phyloP scores from a whole-genome alignment of 2,888 invertebrate species.

The Lamellibrachia satsuma region DNA sequence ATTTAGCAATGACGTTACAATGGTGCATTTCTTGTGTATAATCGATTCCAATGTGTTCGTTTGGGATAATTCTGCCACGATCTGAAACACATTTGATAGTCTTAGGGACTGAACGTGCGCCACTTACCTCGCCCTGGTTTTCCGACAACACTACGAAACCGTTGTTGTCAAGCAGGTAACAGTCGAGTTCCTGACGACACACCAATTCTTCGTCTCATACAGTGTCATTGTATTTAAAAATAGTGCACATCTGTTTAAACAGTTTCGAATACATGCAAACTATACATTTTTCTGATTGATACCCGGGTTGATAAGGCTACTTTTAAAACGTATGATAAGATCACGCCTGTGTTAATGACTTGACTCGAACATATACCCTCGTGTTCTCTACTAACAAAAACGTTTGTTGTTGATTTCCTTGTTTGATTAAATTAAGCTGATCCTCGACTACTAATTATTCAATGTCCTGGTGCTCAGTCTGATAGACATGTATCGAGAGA shows the following conservation, averaged over 20 bases:
- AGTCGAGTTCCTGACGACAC: slow-evolving; percentile 68
- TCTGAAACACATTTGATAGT: not conserved
- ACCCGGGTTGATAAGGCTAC: no score
- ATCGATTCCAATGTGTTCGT: not conserved
- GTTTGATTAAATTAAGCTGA: no score
- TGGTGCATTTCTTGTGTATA: not conserved
- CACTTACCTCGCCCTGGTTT: slow-evolving; percentile 75
- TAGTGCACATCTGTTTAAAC: not conserved
- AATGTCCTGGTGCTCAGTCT: not conserved
- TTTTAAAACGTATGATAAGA: no score
- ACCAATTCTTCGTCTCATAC: not conserved
- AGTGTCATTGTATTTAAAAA: not conserved
- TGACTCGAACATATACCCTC: no score
- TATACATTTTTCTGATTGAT: no score
- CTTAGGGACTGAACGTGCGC: not conserved
- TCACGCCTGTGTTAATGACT: no score
- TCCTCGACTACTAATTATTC: not conserved
- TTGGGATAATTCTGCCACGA: not conserved
- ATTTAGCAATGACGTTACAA: no score
- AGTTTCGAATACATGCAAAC: not conserved
- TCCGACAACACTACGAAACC: slow-evolving; percentile 93
- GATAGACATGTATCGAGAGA: not conserved
- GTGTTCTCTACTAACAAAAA: no score
- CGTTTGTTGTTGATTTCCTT: no score
- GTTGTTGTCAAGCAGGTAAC: slow-evolving; percentile 92